phyloP scores from a whole-genome alignment of 2,888 invertebrate species.

The Hololepta plana region DNA sequence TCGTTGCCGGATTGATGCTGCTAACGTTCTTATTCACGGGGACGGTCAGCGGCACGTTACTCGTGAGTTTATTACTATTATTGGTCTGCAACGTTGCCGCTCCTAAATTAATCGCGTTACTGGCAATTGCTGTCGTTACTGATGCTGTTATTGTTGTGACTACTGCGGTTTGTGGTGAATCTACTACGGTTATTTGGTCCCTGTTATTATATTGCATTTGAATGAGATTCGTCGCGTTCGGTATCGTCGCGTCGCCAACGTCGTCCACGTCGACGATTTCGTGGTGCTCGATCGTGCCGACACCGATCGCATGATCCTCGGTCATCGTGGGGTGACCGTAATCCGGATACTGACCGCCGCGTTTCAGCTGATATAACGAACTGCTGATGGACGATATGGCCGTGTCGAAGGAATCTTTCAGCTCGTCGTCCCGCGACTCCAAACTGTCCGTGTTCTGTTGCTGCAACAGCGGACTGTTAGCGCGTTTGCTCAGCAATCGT shows the following conservation, averaged over 20 bases:
- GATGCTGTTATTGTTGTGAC: slow-evolving; percentile 10
- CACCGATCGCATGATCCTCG: slow-evolving; percentile 9
- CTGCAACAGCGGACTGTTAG: slow-evolving; percentile 20
- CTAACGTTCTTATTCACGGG: slow-evolving; percentile 10
- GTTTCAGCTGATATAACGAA: slow-evolving; percentile 24
- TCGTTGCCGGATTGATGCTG: slow-evolving; percentile 16
- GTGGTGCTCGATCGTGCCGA: slow-evolving; percentile 1
- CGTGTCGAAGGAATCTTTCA: slow-evolving; percentile 36
- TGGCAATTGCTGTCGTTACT: neutral
- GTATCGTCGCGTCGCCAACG: slow-evolving; percentile 4
- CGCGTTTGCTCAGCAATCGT: slow-evolving; percentile 16
- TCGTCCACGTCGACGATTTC: slow-evolving; percentile 4
- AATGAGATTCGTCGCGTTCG: slow-evolving; percentile 12
- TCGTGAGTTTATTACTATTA: slow-evolving; percentile 3
- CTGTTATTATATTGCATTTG: slow-evolving; percentile 20
- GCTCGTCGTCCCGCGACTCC: slow-evolving; percentile 35
- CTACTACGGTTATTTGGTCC: slow-evolving; percentile 19
- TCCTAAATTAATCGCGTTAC: too few relatives aligned
- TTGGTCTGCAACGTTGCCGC: slow-evolving; percentile 9
- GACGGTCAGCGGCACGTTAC: too few relatives aligned
- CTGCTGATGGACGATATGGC: slow-evolving; percentile 30
- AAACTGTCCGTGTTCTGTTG: slow-evolving; percentile 34
- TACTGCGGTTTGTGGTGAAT: slow-evolving; percentile 20
- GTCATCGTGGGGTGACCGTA: slow-evolving; percentile 18
- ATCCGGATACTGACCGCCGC: too few relatives aligned